Conservation (phyloP, 1,140 invertebrate species). For the Ooceraea biroi region DNA sequence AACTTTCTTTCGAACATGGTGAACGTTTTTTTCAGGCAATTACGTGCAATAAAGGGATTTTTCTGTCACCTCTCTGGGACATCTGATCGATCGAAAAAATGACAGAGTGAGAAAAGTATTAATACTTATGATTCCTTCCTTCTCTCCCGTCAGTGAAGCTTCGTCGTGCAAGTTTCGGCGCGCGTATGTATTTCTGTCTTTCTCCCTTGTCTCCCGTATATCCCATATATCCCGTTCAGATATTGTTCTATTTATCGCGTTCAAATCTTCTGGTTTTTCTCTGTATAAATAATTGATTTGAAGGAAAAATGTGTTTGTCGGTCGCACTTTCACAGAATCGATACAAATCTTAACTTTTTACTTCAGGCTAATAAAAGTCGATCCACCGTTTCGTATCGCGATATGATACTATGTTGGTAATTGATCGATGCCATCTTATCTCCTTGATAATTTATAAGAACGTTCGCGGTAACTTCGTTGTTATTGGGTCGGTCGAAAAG, state of each 20-base stretch:
- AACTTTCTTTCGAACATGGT: conserved; percentile 67
- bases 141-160: conserved; percentile 56
- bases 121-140: conserved; percentile 77
- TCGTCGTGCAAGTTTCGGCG: conserved; percentile 70
- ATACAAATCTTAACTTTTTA: not conserved
- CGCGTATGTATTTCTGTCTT: conserved; percentile 24
- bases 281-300: conserved; percentile 41
- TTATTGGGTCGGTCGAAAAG: too few relatives aligned
- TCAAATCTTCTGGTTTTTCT: not conserved
- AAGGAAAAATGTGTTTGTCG: not conserved
- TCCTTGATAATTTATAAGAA: not conserved
- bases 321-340: not conserved
- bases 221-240: too few relatives aligned
- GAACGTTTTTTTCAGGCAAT: conserved; percentile 76
- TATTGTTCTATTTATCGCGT: not conserved
- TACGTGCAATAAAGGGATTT: conserved; percentile 82
- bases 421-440: not conserved
- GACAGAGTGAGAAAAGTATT: conserved; percentile 82
- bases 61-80: conserved; percentile 83
- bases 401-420: not conserved
- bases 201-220: not conserved
- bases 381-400: not conserved
- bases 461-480: not conserved
- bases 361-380: conserved; percentile 24
- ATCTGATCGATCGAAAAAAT: conserved; percentile 81